phyloP scores from a whole-genome alignment of 1,140 invertebrate genomes.

The Brachystomella parvula region DNA sequence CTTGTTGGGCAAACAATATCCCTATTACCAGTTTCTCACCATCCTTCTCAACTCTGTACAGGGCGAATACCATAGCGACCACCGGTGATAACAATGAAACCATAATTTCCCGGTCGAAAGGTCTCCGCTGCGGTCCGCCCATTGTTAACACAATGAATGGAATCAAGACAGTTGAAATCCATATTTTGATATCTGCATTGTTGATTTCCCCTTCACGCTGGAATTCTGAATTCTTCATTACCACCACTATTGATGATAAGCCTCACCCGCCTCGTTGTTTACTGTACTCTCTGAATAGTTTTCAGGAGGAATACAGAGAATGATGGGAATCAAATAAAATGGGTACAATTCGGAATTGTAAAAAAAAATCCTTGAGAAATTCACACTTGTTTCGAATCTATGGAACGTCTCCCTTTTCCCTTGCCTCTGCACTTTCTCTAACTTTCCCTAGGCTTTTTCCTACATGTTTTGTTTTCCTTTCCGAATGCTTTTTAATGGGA shows the following conservation, averaged over 20 bases:
- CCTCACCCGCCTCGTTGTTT: no score
- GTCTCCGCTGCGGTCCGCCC: no score
- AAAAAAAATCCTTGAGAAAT: background rate
- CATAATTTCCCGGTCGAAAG: no score
- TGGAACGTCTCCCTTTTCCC: no score
- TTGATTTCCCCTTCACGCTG: no score
- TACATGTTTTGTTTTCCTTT: background rate
- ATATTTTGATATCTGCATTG: conserved; percentile 12
- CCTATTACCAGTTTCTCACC: conserved; percentile 5
- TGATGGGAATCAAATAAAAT: no score
- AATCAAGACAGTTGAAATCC: conserved; percentile 4
- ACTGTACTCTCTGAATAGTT: no score
- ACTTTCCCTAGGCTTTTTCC: background rate
- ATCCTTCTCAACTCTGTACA: background rate
- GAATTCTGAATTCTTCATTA: no score
- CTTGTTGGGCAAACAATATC: conserved; percentile 11
- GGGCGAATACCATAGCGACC: background rate
- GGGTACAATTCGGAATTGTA: no score
- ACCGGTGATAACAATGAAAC: background rate
- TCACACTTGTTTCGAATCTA: conserved; percentile 7
- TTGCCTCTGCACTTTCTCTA: no score
- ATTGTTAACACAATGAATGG: background rate
- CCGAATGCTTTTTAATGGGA: conserved; percentile 26
- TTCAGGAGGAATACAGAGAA: no score
- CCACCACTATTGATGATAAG: no score